Evolutionary conservation across 1,140 invertebrate genomes (phyloP).

Genomic region (Trichoplusia ni): DNA sequence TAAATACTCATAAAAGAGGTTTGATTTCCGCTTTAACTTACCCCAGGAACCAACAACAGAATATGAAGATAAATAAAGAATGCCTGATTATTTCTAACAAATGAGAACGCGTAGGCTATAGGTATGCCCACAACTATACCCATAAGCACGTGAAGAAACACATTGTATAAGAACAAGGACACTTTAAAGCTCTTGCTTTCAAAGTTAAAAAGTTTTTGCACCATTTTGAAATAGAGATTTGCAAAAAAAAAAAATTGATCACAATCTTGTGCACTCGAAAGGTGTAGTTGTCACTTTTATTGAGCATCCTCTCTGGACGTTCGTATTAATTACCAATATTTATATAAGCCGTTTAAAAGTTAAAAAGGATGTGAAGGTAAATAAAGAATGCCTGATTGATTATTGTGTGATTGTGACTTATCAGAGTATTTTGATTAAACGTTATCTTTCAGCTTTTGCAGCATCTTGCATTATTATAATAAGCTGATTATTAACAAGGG

Average conservation of each 20-base stretch:
- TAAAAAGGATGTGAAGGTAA: no score
- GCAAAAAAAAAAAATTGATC: no score
- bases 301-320: neutral
- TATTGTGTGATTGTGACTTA: no score
- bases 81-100: no score
- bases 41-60: conserved; percentile 57
- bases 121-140: conserved; percentile 47
- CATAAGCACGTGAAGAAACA: conserved; percentile 51
- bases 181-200: conserved; percentile 32
- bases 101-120: conserved; percentile 49
- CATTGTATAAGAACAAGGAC: conserved; percentile 45
- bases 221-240: no score
- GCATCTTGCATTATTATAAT: no score
- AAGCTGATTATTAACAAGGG: no score
- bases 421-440: neutral
- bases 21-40: no score
- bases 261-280: no score
- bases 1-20: no score
- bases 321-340: neutral
- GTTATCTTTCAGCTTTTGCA: neutral
- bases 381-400: no score
- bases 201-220: neutral
- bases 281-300: neutral
- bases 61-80: conserved; percentile 50
- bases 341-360: no score